Conservation (phyloP, 1,140 invertebrate genomes). For the Colletes latitarsis region DNA sequence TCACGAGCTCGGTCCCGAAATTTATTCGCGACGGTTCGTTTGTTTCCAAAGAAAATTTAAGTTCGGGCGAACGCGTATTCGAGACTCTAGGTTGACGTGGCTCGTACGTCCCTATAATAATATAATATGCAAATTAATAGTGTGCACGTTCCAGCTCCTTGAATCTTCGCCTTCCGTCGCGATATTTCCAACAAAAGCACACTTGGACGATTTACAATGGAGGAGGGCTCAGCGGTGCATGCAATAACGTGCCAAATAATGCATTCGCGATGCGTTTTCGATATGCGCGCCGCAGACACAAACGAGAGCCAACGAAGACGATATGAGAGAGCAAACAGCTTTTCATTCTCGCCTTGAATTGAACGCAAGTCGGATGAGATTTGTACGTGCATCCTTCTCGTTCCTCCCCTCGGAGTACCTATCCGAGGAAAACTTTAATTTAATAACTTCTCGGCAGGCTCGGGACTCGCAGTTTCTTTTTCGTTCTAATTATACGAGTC, state of each 20-base stretch:
- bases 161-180: slow-evolving; percentile 11
- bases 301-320: slow-evolving; percentile 10
- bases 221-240: slow-evolving; percentile 17
- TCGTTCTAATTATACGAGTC: background rate
- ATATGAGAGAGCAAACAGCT: background rate
- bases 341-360: background rate
- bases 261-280: slow-evolving; percentile 23
- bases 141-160: slow-evolving; percentile 27
- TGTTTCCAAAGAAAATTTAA: slow-evolving; percentile 13
- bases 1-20: no score
- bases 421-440: no score
- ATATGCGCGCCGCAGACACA: slow-evolving; percentile 17
- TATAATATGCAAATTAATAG: slow-evolving; percentile 40
- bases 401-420: background rate
- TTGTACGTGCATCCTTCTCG: background rate
- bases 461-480: background rate
- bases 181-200: slow-evolving; percentile 28
- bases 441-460: no score
- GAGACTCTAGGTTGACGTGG: no score
- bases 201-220: slow-evolving; percentile 40
- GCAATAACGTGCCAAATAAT: slow-evolving; percentile 39
- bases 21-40: no score
- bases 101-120: slow-evolving; percentile 28
- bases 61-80: no score
- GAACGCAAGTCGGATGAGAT: background rate